Percentiles rank a stretch among this genome's conserved stretches.
Conservation (phyloP, 2,888 invertebrate genomes). For the Thumatha senex region DNA sequence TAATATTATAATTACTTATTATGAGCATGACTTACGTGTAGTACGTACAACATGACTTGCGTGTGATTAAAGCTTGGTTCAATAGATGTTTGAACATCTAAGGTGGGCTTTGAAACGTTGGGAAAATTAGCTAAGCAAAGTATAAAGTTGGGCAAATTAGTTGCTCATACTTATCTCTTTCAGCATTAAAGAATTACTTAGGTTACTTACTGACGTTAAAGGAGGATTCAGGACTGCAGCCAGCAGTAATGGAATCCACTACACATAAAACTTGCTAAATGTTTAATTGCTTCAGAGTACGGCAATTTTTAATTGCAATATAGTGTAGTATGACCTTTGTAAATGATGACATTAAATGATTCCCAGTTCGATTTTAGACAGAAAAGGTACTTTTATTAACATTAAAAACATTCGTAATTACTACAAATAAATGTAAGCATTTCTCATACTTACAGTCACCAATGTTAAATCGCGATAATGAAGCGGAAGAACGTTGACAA, state of each 20-base stretch:
- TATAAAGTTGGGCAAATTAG: not conserved
- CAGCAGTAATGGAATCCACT: too few relatives aligned
- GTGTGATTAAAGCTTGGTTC: not conserved
- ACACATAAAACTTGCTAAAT: too few relatives aligned
- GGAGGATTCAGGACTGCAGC: too few relatives aligned
- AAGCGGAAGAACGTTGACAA: slow-evolving; percentile 69
- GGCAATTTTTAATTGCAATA: too few relatives aligned
- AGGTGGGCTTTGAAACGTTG: not conserved
- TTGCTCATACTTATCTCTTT: too few relatives aligned
- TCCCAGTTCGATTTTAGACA: slow-evolving; percentile 89
- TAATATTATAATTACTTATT: not conserved
- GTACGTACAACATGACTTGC: too few relatives aligned
- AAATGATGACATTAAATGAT: slow-evolving; percentile 33
- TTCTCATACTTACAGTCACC: slow-evolving; percentile 25
- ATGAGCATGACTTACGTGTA: not conserved
- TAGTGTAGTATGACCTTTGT: too few relatives aligned
- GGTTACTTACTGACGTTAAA: too few relatives aligned
- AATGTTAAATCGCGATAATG: slow-evolving; percentile 59
- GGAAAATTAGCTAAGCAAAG: not conserved
- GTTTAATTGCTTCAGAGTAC: too few relatives aligned
- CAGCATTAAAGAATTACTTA: too few relatives aligned
- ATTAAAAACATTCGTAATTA: slow-evolving; percentile 5
- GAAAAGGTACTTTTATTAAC: slow-evolving; percentile 69
- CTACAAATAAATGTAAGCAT: slow-evolving; percentile 8
- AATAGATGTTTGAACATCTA: not conserved